Evolutionary conservation across 2,113 vertebrate genomes (phyloP).

Genomic region (Synodontis membranacea): DNA sequence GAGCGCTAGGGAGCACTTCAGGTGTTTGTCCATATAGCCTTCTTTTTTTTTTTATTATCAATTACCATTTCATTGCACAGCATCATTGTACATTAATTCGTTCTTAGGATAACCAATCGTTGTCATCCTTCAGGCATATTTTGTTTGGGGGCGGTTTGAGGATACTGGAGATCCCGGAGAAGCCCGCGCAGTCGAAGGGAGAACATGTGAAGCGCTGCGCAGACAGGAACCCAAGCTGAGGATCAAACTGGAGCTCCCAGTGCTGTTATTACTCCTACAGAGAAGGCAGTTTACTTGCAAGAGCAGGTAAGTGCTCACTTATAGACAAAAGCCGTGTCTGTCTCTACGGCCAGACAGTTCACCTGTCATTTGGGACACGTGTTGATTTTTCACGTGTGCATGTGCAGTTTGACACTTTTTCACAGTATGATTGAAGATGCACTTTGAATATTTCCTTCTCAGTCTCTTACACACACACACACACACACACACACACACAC

Average conservation of each 20-base stretch:
- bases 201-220: not conserved
- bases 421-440: slow-evolving; percentile 1
- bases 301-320: slow-evolving; percentile 15
- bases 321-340: not conserved
- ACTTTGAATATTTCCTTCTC: not conserved
- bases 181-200: not conserved
- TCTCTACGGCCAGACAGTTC: not conserved
- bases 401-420: not conserved
- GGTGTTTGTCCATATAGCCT: too few species aligned
- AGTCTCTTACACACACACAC: not conserved
- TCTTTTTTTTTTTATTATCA: too few species aligned
- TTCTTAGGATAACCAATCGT: not conserved
- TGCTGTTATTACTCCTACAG: not conserved
- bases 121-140: not conserved
- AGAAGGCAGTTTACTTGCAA: not conserved
- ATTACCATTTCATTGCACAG: not conserved
- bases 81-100: not conserved
- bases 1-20: too few species aligned
- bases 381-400: slow-evolving; percentile 2
- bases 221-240: not conserved
- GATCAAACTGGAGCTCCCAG: not conserved
- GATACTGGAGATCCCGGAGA: not conserved
- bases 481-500: not conserved
- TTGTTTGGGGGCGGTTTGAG: not conserved
- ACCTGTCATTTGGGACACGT: not conserved